phyloP scores from a whole-genome alignment of 2,888 invertebrate genomes.

The Hydroisotoma schaefferi region DNA sequence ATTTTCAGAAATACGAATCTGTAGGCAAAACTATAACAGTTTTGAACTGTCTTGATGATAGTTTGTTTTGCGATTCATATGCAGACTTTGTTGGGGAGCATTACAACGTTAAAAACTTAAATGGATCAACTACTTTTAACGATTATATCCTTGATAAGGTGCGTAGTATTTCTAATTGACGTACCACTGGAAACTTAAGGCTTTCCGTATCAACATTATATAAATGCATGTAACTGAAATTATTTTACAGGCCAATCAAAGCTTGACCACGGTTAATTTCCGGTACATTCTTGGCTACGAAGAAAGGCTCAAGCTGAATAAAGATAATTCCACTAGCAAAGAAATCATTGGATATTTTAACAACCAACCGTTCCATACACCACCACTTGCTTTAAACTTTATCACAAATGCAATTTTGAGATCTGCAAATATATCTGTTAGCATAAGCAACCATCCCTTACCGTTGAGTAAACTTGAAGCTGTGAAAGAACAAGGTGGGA shows the following conservation, averaged over 20 bases:
- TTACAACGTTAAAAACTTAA: conserved; percentile 20
- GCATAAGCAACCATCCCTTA: conserved; percentile 64
- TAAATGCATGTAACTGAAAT: not conserved
- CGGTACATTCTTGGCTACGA: conserved; percentile 44
- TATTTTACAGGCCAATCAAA: conserved; percentile 15
- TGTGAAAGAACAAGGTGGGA: conserved; percentile 46
- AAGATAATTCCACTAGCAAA: too few relatives aligned
- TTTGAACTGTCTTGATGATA: conserved; percentile 28
- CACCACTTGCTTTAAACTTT: conserved; percentile 64
- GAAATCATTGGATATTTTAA: conserved; percentile 62
- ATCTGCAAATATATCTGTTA: conserved; percentile 52
- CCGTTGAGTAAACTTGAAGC: conserved; percentile 59
- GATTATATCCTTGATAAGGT: conserved; percentile 38
- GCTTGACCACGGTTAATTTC: conserved; percentile 36
- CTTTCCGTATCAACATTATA: not conserved
- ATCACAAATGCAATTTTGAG: conserved; percentile 63
- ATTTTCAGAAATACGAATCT: conserved; percentile 36
- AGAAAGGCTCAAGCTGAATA: conserved; percentile 19
- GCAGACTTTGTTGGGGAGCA: conserved; percentile 21
- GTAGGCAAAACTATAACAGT: conserved; percentile 39
- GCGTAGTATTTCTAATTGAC: not conserved
- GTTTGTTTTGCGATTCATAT: conserved; percentile 33
- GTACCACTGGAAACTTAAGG: not conserved
- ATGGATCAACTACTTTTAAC: conserved; percentile 17
- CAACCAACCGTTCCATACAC: conserved; percentile 72